A percentile compares a stretch with the other conserved stretches of the same genome.
Conservation (phyloP, 2,888 invertebrate species). For the Resseliella maxima region DNA sequence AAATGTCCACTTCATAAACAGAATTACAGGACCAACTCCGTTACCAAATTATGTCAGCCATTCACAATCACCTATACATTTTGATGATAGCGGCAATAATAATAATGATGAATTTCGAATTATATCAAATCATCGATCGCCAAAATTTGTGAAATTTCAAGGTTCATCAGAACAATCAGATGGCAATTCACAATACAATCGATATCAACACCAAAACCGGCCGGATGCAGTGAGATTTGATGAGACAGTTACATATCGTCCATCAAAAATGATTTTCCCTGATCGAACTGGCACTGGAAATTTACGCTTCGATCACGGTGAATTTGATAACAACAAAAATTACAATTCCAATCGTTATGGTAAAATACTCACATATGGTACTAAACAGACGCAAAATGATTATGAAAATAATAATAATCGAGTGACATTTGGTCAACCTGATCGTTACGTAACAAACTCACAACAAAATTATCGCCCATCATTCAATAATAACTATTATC, state of each 20-base stretch:
- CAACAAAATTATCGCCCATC: slow-evolving; percentile 49
- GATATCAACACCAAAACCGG: slow-evolving; percentile 56
- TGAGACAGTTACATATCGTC: not conserved
- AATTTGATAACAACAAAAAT: slow-evolving; percentile 60
- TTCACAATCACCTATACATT: not conserved
- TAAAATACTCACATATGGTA: slow-evolving; percentile 63
- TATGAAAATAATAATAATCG: not conserved
- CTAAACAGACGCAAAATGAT: not conserved
- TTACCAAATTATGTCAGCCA: not conserved
- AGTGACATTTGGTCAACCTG: slow-evolving; percentile 33
- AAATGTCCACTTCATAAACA: not conserved
- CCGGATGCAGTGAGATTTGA: not conserved
- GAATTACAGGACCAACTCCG: not conserved
- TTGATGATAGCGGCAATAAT: not conserved
- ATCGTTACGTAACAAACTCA: not conserved
- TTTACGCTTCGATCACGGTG: slow-evolving; percentile 67
- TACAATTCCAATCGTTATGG: slow-evolving; percentile 63
- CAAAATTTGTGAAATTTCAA: slow-evolving; percentile 1
- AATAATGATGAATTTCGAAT: slow-evolving; percentile 47
- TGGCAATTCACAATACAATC: not conserved
- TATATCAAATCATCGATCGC: slow-evolving; percentile 7
- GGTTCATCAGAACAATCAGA: not conserved
- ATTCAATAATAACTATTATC: not conserved
- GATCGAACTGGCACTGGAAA: slow-evolving; percentile 70
- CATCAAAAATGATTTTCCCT: slow-evolving; percentile 68